These are phyloP conservation scores for Macropus fuliginosus DNA, from an alignment of 2,797 vertebrate species.

Conservation along the genomic window DNA sequence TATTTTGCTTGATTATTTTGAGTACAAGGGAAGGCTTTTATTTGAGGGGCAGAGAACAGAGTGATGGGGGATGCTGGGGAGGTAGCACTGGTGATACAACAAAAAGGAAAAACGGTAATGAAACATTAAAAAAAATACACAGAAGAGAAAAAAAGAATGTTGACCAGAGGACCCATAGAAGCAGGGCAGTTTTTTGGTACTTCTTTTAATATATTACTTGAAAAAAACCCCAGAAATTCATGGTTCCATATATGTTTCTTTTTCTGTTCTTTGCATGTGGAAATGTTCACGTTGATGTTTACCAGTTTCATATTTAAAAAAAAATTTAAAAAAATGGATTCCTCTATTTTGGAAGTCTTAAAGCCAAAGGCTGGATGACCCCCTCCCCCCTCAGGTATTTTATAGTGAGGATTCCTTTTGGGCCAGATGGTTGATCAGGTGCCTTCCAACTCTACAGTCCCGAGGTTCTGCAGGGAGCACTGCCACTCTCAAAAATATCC, in stretches of 20 bases:
- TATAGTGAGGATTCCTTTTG: background rate
- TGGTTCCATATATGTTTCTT: background rate
- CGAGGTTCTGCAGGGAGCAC: background rate
- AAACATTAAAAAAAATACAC: background rate
- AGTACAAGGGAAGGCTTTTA: background rate
- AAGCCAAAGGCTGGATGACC: background rate
- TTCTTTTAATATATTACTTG: background rate
- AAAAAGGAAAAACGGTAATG: background rate
- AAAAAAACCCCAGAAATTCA: background rate
- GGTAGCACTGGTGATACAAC: too few relatives aligned
- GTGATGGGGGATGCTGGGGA: background rate
- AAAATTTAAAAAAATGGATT: background rate
- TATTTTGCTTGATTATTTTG: background rate
- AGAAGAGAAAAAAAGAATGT: background rate
- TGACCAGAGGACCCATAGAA: background rate
- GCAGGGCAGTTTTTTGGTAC: background rate
- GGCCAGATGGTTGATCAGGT: background rate
- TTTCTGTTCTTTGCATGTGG: background rate
- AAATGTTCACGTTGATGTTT: background rate
- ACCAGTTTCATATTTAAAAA: background rate
- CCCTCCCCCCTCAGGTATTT: background rate
- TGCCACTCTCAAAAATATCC: background rate
- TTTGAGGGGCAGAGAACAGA: background rate
- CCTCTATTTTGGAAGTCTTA: background rate
- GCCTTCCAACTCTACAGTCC: background rate